phyloP scores from a whole-genome alignment of 2,797 vertebrate species.

The Natrix natrix region DNA sequence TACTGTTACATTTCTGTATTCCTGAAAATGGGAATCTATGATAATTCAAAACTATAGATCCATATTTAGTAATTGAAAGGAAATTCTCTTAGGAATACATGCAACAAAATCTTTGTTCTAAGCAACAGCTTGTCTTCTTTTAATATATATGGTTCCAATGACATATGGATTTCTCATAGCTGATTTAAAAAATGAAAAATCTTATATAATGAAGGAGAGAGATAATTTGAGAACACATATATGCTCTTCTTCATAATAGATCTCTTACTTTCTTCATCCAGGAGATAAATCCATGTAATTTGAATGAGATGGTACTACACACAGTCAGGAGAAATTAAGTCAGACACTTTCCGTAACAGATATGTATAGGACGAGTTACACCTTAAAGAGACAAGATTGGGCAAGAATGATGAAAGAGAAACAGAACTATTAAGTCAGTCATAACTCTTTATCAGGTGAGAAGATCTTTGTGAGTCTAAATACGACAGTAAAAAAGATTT shows the following conservation, averaged over 20 bases:
- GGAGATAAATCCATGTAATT: not conserved
- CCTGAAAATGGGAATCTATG: not conserved
- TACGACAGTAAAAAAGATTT: not conserved
- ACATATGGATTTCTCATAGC: slow-evolving; percentile 9
- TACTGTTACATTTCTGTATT: slow-evolving; percentile 11
- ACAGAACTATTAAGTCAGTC: not conserved
- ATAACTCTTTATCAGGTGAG: not conserved
- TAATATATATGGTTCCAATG: slow-evolving; percentile 9
- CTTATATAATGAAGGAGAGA: slow-evolving; percentile 33
- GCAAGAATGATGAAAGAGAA: not conserved
- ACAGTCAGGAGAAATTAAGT: not conserved
- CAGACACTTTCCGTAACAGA: not conserved
- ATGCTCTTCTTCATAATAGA: not conserved
- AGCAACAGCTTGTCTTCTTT: not conserved
- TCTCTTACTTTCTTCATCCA: not conserved
- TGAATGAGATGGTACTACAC: not conserved
- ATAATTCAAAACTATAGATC: not conserved
- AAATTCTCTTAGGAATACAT: not conserved
- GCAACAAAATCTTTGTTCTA: slow-evolving; percentile 10
- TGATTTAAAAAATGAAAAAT: not conserved
- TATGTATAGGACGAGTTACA: not conserved
- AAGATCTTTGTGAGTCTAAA: not conserved
- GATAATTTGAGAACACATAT: slow-evolving; percentile 16
- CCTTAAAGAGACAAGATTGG: not conserved
- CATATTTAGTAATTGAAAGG: slow-evolving; percentile 4